Evolutionary conservation across 2,888 invertebrate species (phyloP), one percentile per base, ranked within the genome.

Genomic region (Polydrusus pterygomalis): DNA sequence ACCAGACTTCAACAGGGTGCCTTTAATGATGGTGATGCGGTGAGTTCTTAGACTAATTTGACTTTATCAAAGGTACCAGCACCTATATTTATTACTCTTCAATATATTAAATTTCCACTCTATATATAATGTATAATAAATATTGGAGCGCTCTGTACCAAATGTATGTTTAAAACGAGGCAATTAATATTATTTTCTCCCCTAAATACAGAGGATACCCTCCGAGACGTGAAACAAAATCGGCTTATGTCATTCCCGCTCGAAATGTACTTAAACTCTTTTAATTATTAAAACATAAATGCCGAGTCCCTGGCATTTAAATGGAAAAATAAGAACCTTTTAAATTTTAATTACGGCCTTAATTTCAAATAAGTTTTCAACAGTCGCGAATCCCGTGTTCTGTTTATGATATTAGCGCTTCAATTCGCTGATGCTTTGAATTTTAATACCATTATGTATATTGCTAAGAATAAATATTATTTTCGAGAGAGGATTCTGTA

Each of bases 231-330:
- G 64, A 34, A 51, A 67, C 47, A 20, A 54, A 67, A 67, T 67
- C 67, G 67, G 67, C 38, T 67, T 67, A 67, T 67, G 67, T 67
- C 54, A 67, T 67, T 67, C 40, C 54, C 67, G 49, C 54, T 67
- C 67, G 13, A 54, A 67, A 67, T 54, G 54, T 67, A 54, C 67
- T 67, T 67, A 54, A 67, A 51, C 67, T 67, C 67, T 67, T 54
- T 67, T 67, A 67, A 67, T 67, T 54, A 67, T 67, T 67, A 67
- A 67, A 67, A 38, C 67, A 54, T 67, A 67, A 67, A 67, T 67
- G 67, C 67, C 67, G 67, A 67, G 67, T 67, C 67, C 40, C 47
- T 40, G 10, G 40, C 54, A 67, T 67, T 67, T 67, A 38, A 54
- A 67, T 67, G 17, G 54, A 34, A 40, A 67, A 67, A 67, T 51